A percentile compares a stretch with the other conserved stretches of the same genome.
Conservation (phyloP, 2,888 invertebrate genomes). For the Pilophorus perplexus region DNA sequence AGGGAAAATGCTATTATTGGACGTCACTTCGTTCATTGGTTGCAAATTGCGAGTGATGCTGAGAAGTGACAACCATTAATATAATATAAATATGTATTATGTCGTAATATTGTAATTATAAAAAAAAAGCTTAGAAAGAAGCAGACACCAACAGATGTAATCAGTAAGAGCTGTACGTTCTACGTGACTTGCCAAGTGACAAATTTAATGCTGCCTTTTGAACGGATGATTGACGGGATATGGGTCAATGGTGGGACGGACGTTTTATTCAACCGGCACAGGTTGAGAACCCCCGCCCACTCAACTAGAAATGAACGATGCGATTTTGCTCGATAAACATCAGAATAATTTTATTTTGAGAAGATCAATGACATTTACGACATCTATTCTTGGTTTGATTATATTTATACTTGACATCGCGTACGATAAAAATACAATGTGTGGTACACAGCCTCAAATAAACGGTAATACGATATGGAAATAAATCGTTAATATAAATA, state of each 20-base stretch:
- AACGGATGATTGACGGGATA: not conserved
- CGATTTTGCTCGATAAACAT: no score
- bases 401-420: not conserved
- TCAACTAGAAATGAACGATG: not conserved
- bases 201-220: conserved; percentile 22
- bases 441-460: conserved; percentile 10
- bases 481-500: no score
- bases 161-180: conserved; percentile 11
- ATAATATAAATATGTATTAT: no score
- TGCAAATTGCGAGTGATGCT: not conserved
- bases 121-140: not conserved
- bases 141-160: conserved; percentile 4
- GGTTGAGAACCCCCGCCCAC: not conserved
- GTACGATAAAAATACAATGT: not conserved
- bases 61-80: not conserved
- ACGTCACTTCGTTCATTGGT: no score
- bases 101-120: no score
- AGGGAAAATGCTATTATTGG: not conserved
- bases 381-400: conserved; percentile 1
- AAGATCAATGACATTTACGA: conserved; percentile 30
- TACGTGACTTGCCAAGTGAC: conserved; percentile 20
- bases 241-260: conserved; percentile 33
- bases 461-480: no score
- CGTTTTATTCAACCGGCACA: not conserved
- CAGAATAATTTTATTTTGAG: conserved; percentile 21